Evolutionary conservation across 2,888 invertebrate species (phyloP).

Genomic region (Aspidapion aeneum): DNA sequence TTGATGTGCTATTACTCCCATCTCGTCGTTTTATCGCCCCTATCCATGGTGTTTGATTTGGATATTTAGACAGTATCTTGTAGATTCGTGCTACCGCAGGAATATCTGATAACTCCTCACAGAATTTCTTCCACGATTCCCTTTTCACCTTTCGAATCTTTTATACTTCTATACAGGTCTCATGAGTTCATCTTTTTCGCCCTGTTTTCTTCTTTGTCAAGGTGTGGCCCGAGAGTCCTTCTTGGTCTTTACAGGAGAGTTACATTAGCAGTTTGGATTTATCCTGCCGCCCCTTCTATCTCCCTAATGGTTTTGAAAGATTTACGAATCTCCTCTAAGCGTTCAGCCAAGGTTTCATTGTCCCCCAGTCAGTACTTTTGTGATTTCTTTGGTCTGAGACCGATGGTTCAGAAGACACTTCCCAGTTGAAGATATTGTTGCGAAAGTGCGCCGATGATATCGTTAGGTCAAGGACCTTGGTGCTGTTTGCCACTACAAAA

Average conservation of each 20-base stretch:
- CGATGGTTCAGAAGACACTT: conserved; percentile 10
- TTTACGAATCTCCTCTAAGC: background rate
- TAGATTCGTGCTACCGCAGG: conserved; percentile 1
- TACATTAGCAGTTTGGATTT: background rate
- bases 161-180: conserved; percentile 1
- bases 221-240: background rate
- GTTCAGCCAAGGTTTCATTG: conserved; percentile 4
- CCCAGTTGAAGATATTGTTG: conserved; percentile 7
- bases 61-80: conserved; percentile 7
- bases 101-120: conserved; percentile 6
- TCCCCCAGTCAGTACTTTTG: conserved; percentile 4
- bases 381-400: conserved; percentile 10
- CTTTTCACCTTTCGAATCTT: conserved; percentile 10
- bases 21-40: background rate
- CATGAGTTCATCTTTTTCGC: conserved; percentile 10
- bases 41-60: background rate
- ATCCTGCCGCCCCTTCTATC: conserved; percentile 1
- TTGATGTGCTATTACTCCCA: background rate
- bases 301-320: background rate
- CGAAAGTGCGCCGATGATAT: background rate
- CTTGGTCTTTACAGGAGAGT: conserved; percentile 1
- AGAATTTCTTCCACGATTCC: conserved; percentile 11
- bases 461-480: conserved; percentile 16
- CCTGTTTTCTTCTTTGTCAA: conserved; percentile 8
- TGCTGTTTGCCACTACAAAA: conserved; percentile 14